These are phyloP conservation scores for Phycodurus eques DNA, from an alignment of 2,113 vertebrate genomes.

Conservation along the genomic window DNA sequence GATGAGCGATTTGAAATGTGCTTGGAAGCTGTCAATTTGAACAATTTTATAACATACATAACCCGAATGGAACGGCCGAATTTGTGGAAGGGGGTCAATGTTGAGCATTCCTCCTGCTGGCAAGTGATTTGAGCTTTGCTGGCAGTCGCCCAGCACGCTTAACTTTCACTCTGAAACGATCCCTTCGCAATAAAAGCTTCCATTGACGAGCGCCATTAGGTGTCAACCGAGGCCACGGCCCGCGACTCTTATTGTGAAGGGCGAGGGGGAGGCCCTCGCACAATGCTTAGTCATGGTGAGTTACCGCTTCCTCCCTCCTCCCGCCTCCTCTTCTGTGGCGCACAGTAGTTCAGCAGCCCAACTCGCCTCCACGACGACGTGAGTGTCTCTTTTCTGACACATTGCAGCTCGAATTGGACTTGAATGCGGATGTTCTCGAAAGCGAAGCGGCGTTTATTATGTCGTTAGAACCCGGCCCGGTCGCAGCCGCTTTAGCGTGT, in stretches of 20 bases:
- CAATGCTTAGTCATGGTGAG: conserved; percentile 83
- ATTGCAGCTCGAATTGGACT: neutral
- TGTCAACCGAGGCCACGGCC: neutral
- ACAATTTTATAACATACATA: neutral
- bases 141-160: conserved; percentile 26
- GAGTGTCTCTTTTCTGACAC: conserved; percentile 44
- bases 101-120: neutral
- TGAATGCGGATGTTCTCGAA: neutral
- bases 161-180: conserved; percentile 7
- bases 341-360: conserved; percentile 56
- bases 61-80: neutral
- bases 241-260: conserved; percentile 72
- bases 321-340: conserved; percentile 49
- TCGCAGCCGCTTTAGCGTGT: conserved; percentile 31
- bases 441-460: neutral
- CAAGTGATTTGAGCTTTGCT: conserved; percentile 24
- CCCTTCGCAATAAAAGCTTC: conserved; percentile 56
- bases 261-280: conserved; percentile 30
- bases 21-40: no score
- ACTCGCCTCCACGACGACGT: conserved; percentile 48
- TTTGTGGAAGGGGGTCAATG: neutral
- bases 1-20: no score
- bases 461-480: neutral
- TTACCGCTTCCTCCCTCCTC: conserved; percentile 62
- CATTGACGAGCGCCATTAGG: neutral